Conservation (phyloP, 1,140 invertebrate species). For the Gryllus bimaculatus region DNA sequence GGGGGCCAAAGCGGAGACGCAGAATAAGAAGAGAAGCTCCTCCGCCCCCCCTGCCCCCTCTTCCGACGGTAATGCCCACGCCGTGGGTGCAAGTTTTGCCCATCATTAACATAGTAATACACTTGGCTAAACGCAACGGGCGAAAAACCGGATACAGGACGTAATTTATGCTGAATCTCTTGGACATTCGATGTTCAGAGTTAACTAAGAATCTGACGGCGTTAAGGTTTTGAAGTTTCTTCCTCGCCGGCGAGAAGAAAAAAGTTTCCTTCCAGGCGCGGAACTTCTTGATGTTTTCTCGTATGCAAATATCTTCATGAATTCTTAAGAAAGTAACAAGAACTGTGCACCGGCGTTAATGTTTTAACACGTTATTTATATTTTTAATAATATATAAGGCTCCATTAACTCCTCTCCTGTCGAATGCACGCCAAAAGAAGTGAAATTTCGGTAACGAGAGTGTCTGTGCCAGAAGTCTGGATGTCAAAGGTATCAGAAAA, state of each 20-base stretch:
- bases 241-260: background rate
- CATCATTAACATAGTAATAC: slow-evolving; percentile 5
- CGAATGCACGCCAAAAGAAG: background rate
- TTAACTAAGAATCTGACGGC: background rate
- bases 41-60: background rate
- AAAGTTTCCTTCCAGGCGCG: background rate
- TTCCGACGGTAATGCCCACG: no score
- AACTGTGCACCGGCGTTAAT: background rate
- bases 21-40: background rate
- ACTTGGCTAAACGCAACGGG: background rate
- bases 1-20: slow-evolving; percentile 20
- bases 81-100: background rate
- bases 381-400: background rate
- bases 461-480: background rate
- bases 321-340: background rate
- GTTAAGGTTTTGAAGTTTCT: background rate
- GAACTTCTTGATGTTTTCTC: background rate
- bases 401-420: background rate
- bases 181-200: background rate
- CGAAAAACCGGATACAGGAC: background rate
- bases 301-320: slow-evolving; percentile 1
- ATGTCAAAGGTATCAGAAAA: background rate
- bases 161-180: background rate
- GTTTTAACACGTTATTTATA: background rate
- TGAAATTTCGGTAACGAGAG: background rate